phyloP scores from a whole-genome alignment of 2,888 invertebrate species.

The Rotaria macrura region DNA sequence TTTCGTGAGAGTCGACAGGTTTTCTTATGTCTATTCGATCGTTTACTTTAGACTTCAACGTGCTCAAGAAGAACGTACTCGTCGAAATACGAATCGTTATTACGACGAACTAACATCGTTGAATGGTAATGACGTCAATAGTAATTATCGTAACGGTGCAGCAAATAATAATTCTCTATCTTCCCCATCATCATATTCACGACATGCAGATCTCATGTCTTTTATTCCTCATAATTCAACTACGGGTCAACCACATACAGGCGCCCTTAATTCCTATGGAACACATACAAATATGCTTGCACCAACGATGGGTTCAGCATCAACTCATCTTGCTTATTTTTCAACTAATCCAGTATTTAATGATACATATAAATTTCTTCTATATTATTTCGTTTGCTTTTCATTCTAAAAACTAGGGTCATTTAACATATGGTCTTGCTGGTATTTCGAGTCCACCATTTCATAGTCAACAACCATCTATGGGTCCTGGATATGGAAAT shows the following conservation, averaged over 20 bases:
- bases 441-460: background rate
- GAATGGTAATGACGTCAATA: background rate
- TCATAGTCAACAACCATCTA: background rate
- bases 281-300: background rate
- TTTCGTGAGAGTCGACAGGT: too few relatives aligned
- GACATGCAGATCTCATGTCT: background rate
- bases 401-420: background rate
- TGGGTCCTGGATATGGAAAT: background rate
- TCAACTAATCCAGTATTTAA: background rate
- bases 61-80: constrained; percentile 10
- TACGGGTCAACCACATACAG: background rate
- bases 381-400: background rate
- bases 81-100: constrained; percentile 21
- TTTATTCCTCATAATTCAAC: background rate
- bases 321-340: background rate
- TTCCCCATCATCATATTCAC: background rate
- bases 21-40: background rate
- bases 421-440: background rate
- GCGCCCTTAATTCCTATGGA: background rate
- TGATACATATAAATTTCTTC: background rate
- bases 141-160: background rate
- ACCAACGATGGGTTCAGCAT: background rate
- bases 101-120: background rate
- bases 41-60: background rate
- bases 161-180: background rate